Evolutionary conservation across 2,797 vertebrate species (phyloP).

Genomic region (Malurus splendens): DNA sequence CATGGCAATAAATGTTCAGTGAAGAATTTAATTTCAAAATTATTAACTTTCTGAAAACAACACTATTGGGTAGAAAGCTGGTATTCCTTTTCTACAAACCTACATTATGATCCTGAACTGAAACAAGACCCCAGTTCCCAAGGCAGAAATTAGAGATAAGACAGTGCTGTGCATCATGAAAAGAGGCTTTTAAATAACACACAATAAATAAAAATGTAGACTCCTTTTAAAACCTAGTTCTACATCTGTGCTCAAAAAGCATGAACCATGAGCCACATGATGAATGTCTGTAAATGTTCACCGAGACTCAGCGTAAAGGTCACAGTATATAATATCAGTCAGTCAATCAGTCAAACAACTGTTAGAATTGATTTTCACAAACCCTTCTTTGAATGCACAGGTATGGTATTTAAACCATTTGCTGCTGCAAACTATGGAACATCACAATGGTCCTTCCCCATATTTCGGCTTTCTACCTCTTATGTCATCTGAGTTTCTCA

Average conservation of each 20-base stretch:
- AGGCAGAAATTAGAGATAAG: background rate
- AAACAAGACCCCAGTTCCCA: background rate
- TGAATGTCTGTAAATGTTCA: background rate
- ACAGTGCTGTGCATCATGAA: background rate
- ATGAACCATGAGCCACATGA: background rate
- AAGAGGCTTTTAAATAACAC: background rate
- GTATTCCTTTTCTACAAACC: background rate
- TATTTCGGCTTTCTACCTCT: background rate
- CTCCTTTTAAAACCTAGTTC: background rate
- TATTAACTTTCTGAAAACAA: background rate
- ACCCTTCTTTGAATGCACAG: background rate
- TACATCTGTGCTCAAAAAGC: background rate
- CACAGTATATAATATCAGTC: background rate
- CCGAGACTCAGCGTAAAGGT: background rate
- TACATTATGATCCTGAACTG: background rate
- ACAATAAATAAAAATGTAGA: background rate
- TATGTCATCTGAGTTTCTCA: background rate
- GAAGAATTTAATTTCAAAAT: background rate
- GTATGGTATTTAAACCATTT: background rate
- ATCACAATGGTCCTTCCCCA: background rate
- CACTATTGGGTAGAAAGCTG: background rate
- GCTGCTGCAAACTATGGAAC: background rate
- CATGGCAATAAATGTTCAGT: background rate
- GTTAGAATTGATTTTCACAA: background rate
- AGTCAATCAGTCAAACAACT: background rate